Base-by-base conservation (phyloP, 2,888 invertebrate genomes). In the Chloromyia formosa region DNA sequence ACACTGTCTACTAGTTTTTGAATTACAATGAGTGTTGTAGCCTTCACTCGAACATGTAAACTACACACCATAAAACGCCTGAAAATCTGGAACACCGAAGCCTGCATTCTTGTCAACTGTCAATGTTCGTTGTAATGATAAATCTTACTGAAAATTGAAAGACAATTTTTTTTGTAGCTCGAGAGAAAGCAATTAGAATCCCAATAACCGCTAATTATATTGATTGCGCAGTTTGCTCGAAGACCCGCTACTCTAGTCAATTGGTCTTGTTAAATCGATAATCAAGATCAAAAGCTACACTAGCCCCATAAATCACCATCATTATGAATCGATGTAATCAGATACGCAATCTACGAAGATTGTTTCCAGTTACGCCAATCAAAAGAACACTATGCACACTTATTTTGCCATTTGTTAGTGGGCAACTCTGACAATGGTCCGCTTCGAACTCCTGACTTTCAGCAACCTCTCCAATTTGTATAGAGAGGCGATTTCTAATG, bases 331-430 rank as follows among this genome's bases (percentile, higher is more conserved):
- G 12, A n/a, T 12, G 49, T 18, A 56, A 56, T 56, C 56, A 16
- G 56, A 56, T 56, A 56, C 56, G 56, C 56, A 56, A 56, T 56
- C 56, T 3, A 56, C 7, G 10, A 7, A 20, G 22, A 56, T 56
- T 56, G 56, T 56, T 56, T 56, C 20, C 56, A 56, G 56, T 56
- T n/a, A 56, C 22, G 4, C 56, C 10, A 20, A 20, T 56, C 56
- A 20, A 56, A 56, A 20, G 56, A 56, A 49, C 49, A 49, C 49
- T 49, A 12, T 12, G 3, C 16, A n/a, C 14, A 7, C 49, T 49
- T 49, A 49, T 49, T n/a, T 49, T 49, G 49, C 49, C 16, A 49
- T 49, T 49, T 49, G 3, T 3, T 49, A 7, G 49, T 49, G 3
- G 27, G 10, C 2, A 5, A 49, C 2, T 12, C 10, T 3, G 27